Conservation (phyloP, 2,797 vertebrate genomes). For the Muscicapa striata region DNA sequence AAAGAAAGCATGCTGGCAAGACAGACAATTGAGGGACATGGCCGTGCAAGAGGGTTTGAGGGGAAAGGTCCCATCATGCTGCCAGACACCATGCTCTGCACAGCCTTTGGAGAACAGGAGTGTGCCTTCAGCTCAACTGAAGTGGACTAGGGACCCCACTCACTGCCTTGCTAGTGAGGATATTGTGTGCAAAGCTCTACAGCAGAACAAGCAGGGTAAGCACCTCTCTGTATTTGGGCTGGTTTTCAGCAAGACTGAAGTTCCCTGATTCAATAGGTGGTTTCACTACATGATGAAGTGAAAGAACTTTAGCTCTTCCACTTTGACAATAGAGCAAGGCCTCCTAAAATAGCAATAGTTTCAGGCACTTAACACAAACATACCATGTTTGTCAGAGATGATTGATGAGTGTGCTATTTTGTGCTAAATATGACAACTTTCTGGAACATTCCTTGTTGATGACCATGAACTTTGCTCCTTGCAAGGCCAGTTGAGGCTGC, state of each 20-base stretch:
- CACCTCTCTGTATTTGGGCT: neutral
- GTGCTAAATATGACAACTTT: slow-evolving; percentile 48
- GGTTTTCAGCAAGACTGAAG: neutral
- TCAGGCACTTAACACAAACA: slow-evolving; percentile 22
- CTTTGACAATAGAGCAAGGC: neutral
- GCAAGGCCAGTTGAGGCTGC: neutral
- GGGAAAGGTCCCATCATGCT: neutral
- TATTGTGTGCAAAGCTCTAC: neutral
- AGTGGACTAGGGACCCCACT: neutral
- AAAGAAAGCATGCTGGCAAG: neutral
- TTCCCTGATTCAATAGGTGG: neutral
- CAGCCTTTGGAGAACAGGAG: neutral
- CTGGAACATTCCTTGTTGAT: slow-evolving; percentile 33
- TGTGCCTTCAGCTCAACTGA: neutral
- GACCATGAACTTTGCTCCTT: slow-evolving; percentile 17
- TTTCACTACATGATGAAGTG: neutral
- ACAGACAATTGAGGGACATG: neutral
- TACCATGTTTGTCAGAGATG: neutral
- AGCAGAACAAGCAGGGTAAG: neutral
- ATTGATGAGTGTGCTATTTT: slow-evolving; percentile 37
- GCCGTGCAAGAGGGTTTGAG: neutral
- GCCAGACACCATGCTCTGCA: fast-evolving
- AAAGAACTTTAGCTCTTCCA: neutral
- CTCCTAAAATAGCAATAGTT: slow-evolving; percentile 33
- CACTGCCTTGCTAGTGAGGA: fast-evolving